Evolutionary conservation across 2,113 vertebrate genomes (phyloP), one percentile per base, ranked within the genome.

Genomic region (Eubucco bourcierii): DNA sequence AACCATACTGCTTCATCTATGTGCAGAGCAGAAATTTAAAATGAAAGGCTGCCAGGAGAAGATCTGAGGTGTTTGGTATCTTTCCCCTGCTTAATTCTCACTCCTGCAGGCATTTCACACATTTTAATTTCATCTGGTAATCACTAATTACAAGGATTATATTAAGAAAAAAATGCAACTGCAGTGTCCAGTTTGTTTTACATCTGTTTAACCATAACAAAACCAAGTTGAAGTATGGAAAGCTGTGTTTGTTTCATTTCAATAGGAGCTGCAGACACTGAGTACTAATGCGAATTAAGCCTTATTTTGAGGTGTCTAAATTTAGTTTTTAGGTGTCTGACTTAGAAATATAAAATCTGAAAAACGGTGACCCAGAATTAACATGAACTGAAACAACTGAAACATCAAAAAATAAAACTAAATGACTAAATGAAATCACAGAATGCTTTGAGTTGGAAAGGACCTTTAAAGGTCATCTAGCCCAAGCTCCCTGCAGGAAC

Each of bases 101-200:
- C 80, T 92, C 47, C 92, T 90, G 25, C 84, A 94, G 84, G 80
- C 86, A 91, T 67, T 97, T 95, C 91, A 81, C 94, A 96, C 93
- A 14, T 95, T 95, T 91, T 74, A 91, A 87, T 83, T 75, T 37
- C 88, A 93, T 93, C 92, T 96, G 96, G 93, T 96, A 96, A 94
- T 93, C 92, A 94, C 84, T 92, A 90, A 95, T 95, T 95, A 90
- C 68, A 93, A 76, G 31, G 33, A 94, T 86, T 10, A 64, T 72
- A 68, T 94, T 92, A 93, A 94, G 95, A 88, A 74, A 50, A 89
- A 75, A 52, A 74, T 0, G 64, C 21, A 84, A 80, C 6, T 85
- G 89, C 68, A 33, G 56, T 73, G 87, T 75, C 89, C 80, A 91
- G 28, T 25, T 92, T 94, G 53, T 90, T 97, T 96, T 96, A 92